These are phyloP conservation scores for Paragorgia papillata DNA, from an alignment of 92 coral and sea anemone species.

Conservation along the genomic window DNA sequence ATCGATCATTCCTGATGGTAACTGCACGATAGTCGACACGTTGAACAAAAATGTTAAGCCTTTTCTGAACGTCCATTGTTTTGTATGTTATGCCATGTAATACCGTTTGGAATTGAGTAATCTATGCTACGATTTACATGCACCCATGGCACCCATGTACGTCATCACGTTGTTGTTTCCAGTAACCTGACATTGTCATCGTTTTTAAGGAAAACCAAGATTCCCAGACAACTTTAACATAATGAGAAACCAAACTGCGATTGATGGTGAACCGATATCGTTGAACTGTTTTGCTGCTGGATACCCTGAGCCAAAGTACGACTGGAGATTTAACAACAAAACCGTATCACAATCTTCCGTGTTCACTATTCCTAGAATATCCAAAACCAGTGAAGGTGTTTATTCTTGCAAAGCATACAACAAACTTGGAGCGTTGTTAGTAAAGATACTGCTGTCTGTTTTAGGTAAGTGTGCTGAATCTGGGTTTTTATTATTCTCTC, in stretches of 20 bases:
- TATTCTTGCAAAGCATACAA: slow-evolving; percentile 73
- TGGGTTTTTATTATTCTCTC: not conserved
- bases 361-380: not conserved
- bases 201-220: slow-evolving; percentile 20
- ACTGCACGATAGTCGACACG: too few species aligned
- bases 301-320: slow-evolving; percentile 28
- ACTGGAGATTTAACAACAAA: slow-evolving; percentile 24
- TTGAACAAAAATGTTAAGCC: too few species aligned
- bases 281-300: slow-evolving; percentile 40
- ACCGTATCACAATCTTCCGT: not conserved
- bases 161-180: too few species aligned
- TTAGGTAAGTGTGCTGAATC: slow-evolving; percentile 12
- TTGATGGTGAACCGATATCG: slow-evolving; percentile 2
- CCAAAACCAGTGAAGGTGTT: slow-evolving; percentile 45
- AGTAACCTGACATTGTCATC: too few species aligned
- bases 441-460: slow-evolving; percentile 18
- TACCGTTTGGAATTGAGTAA: too few species aligned
- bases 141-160: too few species aligned
- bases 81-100: too few species aligned
- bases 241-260: slow-evolving; percentile 18
- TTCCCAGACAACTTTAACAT: not conserved
- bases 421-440: slow-evolving; percentile 54
- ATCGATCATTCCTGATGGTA: too few species aligned
- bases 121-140: too few species aligned
- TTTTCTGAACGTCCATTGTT: too few species aligned